These are phyloP conservation scores for Rafetus swinhoei DNA, from an alignment of 2,113 vertebrate species.

Conservation along the genomic window DNA sequence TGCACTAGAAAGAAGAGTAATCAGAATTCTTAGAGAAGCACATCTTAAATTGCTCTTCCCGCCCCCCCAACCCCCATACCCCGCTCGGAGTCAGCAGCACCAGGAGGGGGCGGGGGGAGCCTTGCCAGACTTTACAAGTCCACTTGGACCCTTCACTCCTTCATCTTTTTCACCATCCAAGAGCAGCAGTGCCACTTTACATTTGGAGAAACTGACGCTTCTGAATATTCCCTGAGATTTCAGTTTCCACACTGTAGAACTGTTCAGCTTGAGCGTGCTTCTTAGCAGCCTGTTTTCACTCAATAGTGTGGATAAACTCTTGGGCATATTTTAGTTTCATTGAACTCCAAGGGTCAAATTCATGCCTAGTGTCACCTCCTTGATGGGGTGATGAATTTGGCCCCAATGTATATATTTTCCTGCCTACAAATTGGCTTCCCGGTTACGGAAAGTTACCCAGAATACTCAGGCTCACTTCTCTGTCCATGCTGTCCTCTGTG, in stretches of 20 bases:
- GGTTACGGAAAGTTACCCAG: slow-evolving; percentile 11
- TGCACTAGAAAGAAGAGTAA: not conserved
- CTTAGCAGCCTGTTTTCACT: slow-evolving; percentile 52
- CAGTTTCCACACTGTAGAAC: slow-evolving; percentile 8
- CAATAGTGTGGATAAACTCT: not conserved
- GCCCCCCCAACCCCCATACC: not conserved
- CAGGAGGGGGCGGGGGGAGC: not conserved
- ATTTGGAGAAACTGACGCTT: not conserved
- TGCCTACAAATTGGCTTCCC: not conserved
- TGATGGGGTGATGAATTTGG: not conserved
- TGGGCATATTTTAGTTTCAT: slow-evolving; percentile 11
- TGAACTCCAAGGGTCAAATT: not conserved
- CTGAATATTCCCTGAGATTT: slow-evolving; percentile 43
- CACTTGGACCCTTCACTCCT: slow-evolving; percentile 28
- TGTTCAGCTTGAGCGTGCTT: not conserved
- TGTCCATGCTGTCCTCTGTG: not conserved
- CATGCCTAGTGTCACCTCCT: not conserved
- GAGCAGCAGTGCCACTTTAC: not conserved
- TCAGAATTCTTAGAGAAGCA: slow-evolving; percentile 10
- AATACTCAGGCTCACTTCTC: rapidly evolving
- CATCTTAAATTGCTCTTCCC: slow-evolving; percentile 27
- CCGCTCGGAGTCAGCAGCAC: slow-evolving; percentile 5
- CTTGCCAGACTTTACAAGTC: not conserved
- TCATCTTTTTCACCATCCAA: not conserved
- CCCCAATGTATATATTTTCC: rapidly evolving